A percentile compares a stretch with the other conserved stretches of the same genome.
These are phyloP conservation scores for Notoglanidium macrostoma DNA, from an alignment of 2,797 vertebrate species.

Conservation along the genomic window DNA sequence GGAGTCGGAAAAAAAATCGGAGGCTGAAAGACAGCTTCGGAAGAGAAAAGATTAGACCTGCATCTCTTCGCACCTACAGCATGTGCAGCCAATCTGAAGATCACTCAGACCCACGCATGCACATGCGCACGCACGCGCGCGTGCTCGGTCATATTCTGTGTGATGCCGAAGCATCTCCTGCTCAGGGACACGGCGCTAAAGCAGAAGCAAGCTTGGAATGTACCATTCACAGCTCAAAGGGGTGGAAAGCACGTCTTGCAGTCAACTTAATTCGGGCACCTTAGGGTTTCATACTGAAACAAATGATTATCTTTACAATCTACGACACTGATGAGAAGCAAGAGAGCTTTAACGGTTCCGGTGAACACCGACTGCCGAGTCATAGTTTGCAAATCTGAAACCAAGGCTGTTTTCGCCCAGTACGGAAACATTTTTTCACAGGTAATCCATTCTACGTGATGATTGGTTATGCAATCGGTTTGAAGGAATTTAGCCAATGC, in stretches of 20 bases:
- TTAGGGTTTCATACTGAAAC: background rate
- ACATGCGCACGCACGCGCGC: background rate
- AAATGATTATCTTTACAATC: background rate
- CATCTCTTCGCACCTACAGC: conserved; percentile 36
- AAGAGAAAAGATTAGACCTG: conserved; percentile 47
- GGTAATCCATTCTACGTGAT: background rate
- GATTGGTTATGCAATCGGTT: background rate
- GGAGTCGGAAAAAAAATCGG: background rate
- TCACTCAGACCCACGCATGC: background rate
- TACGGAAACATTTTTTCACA: background rate
- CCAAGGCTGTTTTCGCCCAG: background rate
- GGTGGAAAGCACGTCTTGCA: conserved; percentile 33
- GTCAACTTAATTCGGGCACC: background rate
- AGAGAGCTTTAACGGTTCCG: background rate
- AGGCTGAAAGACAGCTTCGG: conserved; percentile 19
- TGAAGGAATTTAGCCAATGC: conserved; percentile 7
- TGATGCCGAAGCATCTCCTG: conserved; percentile 64
- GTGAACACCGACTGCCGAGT: background rate
- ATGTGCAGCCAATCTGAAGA: conserved; percentile 17
- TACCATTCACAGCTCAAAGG: conserved; percentile 74
- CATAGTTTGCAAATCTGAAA: background rate
- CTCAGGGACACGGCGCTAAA: conserved; percentile 52
- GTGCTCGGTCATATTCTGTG: conserved; percentile 62
- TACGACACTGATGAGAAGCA: background rate
- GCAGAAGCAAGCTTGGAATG: conserved; percentile 72